Base-by-base conservation (phyloP, 2,888 invertebrate genomes). In the Heliconius cydno region DNA sequence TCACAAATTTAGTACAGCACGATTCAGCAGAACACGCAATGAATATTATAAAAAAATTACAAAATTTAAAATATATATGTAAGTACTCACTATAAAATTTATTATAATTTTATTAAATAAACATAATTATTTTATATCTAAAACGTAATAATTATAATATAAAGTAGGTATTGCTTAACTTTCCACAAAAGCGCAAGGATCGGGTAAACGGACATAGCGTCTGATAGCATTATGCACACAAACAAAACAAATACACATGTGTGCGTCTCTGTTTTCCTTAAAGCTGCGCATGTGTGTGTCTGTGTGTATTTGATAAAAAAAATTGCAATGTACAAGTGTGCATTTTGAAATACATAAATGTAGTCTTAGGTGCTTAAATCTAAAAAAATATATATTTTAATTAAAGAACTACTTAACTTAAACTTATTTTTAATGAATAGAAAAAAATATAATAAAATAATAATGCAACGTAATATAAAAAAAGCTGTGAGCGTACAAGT, bases 191-290 rank as follows among this genome's bases (percentile, higher is more conserved):
- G 76, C 77, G 60, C 77, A 71, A 75, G 73, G 73, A 78, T 79
- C 74, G 76, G 70, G 75, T 77, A 76, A 80, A 80, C 71, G 80
- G 76, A 66, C 78, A 76, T 71, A 81, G 71, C 68, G 70, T 77
- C 65, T 71, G 73, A 68, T 78, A 77, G 82, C 79, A 82, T 76
- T 63, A 80, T 79, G 80, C 80, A 78, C 79, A 82, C 83, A 79
- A 78, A 77, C 76, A 81, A 80, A 80, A 22, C 52, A 71, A 68
- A 78, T 72, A 79, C 68, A 66, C n/a, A 73, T 76, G 57, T 63
- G 22, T 79, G 78, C 71, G 77, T 71, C 52, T 81, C 30, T 72
- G 67, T 85, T 84, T 84, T 83, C 85, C 83, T 85, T 83, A 82
- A 83, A 81, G 71, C 60, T 41, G 22, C 60, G 22, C 73, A 72